Evolutionary conservation across 2,113 vertebrate species (phyloP).

Genomic region (Melanotaenia duboulayi): DNA sequence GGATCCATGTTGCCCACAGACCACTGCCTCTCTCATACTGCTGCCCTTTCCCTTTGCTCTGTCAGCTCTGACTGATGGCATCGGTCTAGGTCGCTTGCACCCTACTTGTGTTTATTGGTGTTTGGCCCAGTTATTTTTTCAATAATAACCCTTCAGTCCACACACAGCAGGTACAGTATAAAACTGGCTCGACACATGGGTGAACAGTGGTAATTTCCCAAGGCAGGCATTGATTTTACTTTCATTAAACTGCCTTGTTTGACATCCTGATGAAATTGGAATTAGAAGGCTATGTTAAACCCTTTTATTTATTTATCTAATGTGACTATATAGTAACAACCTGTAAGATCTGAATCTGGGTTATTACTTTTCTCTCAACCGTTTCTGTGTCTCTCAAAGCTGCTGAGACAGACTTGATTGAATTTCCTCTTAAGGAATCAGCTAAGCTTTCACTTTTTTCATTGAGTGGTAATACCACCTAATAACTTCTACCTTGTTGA

Average conservation of each 20-base stretch:
- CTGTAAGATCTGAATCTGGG: background rate
- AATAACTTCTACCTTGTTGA: conserved; percentile 18
- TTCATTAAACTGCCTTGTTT: conserved; percentile 56
- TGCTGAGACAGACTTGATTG: too few species aligned
- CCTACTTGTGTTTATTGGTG: conserved; percentile 54
- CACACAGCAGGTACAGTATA: conserved; percentile 16
- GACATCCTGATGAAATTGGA: conserved; percentile 45
- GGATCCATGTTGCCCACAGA: conserved; percentile 5
- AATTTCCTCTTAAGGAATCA: too few species aligned
- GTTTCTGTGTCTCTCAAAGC: too few species aligned
- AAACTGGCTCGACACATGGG: conserved; percentile 54
- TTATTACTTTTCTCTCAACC: too few species aligned
- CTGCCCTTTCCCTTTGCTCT: conserved; percentile 11
- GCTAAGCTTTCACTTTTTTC: conserved; percentile 1
- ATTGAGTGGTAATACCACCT: conserved; percentile 9
- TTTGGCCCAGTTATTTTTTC: conserved; percentile 53
- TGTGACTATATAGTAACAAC: background rate
- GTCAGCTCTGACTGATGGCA: conserved; percentile 35
- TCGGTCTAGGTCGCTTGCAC: conserved; percentile 56
- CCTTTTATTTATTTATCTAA: background rate
- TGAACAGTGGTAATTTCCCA: conserved; percentile 71
- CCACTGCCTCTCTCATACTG: conserved; percentile 6
- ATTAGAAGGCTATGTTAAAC: too few species aligned
- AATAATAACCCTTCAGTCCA: conserved; percentile 24
- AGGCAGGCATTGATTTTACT: conserved; percentile 70